Base-by-base conservation (phyloP, 2,888 invertebrate genomes). In the Acrobasis repandana region DNA sequence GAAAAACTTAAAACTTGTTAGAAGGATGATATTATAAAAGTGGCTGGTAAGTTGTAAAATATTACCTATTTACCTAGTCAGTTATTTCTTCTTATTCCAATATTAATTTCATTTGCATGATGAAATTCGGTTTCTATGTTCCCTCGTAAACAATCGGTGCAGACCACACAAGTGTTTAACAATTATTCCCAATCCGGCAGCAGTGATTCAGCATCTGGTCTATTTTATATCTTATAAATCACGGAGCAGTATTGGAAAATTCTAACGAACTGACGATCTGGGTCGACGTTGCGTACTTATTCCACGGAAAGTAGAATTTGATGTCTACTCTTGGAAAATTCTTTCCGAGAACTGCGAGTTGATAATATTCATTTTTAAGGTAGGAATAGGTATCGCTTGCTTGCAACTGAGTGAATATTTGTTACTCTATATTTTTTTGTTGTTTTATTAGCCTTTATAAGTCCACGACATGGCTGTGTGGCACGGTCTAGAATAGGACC, bases 221-320 rank as follows among this genome's bases (percentile, higher is more conserved):
- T 74, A 74, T 82, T 90, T 89, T 87, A 90, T 87, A 82, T 73
- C 73, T 70, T 76, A 87, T 90, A 90, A 90, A 90, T 90, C 86
- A 86, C 80, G 67, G 67, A 68, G 70, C 73, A 76, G 81, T 81
- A 80, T 79, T 74, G 78, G 78, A 80, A 83, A 83, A 84, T 77
- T 82, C 82, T 80, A 80, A 82, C 80, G 76, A 79, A 79, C 73
- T 80, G 76, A 77, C 81, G 74, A 88, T 80, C 72, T 86, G 79
- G 87, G 86, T 83, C 88, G 75, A 65, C 62, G 60, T 63, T 67
- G 68, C 72, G 71, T 71, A 71, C 75, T 70, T 75, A 58, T 58
- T 49, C 36, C 15, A 11, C 34, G 49, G 10, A 51, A 60, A 60
- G 59, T 60, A 52, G 52, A 52, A 34, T 60, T 60, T 52, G 46